A percentile compares a stretch with the other conserved stretches of the same genome.
These are phyloP conservation scores for Plotosus lineatus DNA, from an alignment of 2,113 vertebrate genomes.

Conservation along the genomic window DNA sequence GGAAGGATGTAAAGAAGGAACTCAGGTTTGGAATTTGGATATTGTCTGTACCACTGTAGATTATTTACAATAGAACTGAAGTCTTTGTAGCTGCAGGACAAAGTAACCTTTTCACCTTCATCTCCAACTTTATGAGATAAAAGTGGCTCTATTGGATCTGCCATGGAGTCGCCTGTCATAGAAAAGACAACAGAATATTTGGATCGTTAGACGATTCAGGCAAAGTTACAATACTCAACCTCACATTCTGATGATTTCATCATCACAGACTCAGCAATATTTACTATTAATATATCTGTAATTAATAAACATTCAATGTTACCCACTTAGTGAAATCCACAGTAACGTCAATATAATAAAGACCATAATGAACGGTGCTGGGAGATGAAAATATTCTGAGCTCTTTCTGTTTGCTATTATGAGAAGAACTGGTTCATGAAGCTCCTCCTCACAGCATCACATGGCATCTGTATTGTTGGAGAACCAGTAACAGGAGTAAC, in stretches of 20 bases:
- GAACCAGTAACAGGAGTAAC: too few relatives aligned
- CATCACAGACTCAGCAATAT: background rate
- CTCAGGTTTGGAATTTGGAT: conserved; percentile 10
- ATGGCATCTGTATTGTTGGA: background rate
- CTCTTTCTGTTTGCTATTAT: background rate
- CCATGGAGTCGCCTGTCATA: background rate
- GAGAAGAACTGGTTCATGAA: background rate
- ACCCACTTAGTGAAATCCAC: conserved; percentile 11
- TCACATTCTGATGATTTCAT: background rate
- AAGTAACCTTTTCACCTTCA: background rate
- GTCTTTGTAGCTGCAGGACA: conserved; percentile 24
- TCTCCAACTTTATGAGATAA: background rate
- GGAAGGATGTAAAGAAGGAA: background rate
- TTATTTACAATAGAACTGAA: background rate
- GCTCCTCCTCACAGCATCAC: background rate
- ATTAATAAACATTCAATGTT: background rate
- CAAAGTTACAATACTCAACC: background rate
- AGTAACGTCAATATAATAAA: background rate
- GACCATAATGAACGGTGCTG: background rate
- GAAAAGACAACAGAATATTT: background rate
- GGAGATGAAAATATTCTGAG: background rate
- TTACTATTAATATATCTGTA: background rate
- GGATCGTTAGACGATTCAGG: background rate
- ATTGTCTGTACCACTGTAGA: conserved; percentile 31
- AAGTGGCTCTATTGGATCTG: background rate